Conservation (phyloP, 1,140 invertebrate species). For the Drosophila micromelanica region DNA sequence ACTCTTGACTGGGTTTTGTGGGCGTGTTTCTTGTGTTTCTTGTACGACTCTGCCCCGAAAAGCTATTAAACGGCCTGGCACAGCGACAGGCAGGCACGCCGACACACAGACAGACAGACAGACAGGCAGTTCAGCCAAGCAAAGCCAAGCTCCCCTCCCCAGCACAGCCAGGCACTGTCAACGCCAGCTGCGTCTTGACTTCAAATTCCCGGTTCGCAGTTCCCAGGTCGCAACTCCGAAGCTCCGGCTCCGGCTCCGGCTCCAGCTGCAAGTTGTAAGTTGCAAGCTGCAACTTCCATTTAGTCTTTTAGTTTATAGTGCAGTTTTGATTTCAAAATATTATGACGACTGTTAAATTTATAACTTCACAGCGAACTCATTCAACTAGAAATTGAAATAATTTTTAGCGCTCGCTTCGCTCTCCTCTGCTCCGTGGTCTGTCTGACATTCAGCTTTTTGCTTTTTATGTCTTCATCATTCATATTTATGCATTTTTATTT, state of each 20-base stretch:
- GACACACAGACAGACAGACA: slow-evolving; percentile 14
- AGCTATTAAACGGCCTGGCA: slow-evolving; percentile 56
- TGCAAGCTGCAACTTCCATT: slow-evolving; percentile 42
- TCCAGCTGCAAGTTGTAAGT: slow-evolving; percentile 3
- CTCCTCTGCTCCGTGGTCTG: not conserved
- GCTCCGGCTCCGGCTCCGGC: slow-evolving; percentile 15
- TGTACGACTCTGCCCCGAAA: slow-evolving; percentile 44
- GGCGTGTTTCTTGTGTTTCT: slow-evolving; percentile 52
- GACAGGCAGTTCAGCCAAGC: not conserved
- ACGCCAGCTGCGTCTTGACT: slow-evolving; percentile 55
- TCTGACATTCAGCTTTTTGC: slow-evolving; percentile 30
- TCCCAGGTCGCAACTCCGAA: slow-evolving; percentile 6
- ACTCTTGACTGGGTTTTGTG: slow-evolving; percentile 30
- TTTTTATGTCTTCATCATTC: slow-evolving; percentile 74
- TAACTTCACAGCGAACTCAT: slow-evolving; percentile 49
- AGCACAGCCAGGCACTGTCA: slow-evolving; percentile 45
- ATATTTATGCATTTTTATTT: slow-evolving; percentile 72
- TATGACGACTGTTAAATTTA: slow-evolving; percentile 72
- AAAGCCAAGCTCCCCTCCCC: not conserved
- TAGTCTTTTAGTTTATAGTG: slow-evolving; percentile 62
- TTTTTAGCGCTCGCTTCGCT: slow-evolving; percentile 27
- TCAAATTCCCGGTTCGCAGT: slow-evolving; percentile 18
- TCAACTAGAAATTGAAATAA: slow-evolving; percentile 61
- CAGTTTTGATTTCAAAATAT: slow-evolving; percentile 75
- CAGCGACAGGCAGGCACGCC: slow-evolving; percentile 10